Percentiles rank a stretch among this genome's conserved stretches.
phyloP scores from a whole-genome alignment of 2,888 invertebrate species.

The Drosophila emarginata region DNA sequence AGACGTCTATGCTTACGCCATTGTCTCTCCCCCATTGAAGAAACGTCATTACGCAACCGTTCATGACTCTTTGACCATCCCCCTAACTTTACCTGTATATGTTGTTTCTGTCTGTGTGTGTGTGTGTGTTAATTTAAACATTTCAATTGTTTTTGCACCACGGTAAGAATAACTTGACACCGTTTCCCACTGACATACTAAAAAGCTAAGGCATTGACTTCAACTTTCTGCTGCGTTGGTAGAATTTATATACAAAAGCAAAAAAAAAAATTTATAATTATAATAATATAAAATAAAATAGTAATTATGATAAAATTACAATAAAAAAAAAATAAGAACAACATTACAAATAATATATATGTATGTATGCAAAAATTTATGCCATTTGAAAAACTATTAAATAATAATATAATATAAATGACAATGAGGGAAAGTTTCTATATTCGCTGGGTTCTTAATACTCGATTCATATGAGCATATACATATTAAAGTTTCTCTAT shows the following conservation, averaged over 20 bases:
- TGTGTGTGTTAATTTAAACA: neutral
- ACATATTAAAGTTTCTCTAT: neutral
- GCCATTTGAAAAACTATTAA: neutral
- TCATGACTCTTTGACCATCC: conserved; percentile 13
- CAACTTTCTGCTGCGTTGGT: conserved; percentile 79
- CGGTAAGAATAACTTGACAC: conserved; percentile 64
- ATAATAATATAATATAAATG: neutral
- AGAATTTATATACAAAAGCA: conserved; percentile 80
- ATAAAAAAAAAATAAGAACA: conserved; percentile 59
- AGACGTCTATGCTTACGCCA: conserved; percentile 65
- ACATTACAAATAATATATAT: conserved; percentile 10
- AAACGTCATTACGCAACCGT: conserved; percentile 31
- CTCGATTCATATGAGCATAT: neutral
- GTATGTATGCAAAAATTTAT: no score
- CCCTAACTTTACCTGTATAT: neutral
- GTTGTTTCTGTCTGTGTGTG: no score
- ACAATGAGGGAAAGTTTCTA: conserved; percentile 25
- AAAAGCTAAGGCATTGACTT: conserved; percentile 63
- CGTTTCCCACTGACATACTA: conserved; percentile 32
- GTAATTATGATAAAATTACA: conserved; percentile 69
- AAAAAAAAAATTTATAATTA: conserved; percentile 73
- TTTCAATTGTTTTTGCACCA: conserved; percentile 41
- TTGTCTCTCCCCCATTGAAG: conserved; percentile 23
- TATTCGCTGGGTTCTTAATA: conserved; percentile 8
- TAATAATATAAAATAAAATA: conserved; percentile 65